Base-by-base conservation (phyloP, 2,113 vertebrate species). In the Hyperoodon ampullatus region DNA sequence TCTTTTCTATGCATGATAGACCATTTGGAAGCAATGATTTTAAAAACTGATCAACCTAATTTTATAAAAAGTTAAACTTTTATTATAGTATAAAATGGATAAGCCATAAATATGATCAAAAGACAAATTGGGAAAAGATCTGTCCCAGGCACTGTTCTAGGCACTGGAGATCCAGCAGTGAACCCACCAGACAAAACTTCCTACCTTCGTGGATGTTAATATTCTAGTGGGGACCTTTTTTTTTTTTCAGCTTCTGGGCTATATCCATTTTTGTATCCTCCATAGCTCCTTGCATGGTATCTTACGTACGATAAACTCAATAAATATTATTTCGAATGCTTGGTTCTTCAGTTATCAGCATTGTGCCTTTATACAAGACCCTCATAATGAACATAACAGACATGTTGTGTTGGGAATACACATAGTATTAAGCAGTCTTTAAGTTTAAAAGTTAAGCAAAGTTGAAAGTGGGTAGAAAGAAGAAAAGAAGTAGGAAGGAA, bases 321-420 rank as follows among this genome's bases (percentile, higher is more conserved):
- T 91, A 93, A 87, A 77, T 88, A 84, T 77, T 92, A n/a, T 93
- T 65, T 28, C 72, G n/a, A 93, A 93, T 55, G 81, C 6, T 92
- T 75, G 19, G 4, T 85, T 94, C 81, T 91, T 82, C 90, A 60
- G 12, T 96, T 95, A 85, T 75, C 53, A 88, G 81, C n/a, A 53
- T 61, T 88, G 39, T 44, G 63, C 3, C 71, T 96, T 91, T 82
- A 53, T 91, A 90, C 10, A 85, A 86, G 6, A 85, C 6, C 28
- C 10, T 95, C 33, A 39, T 72, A 86, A 84, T 81, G 70, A 90
- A 88, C 24, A 71, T 33, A 74, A 23, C 26, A 80, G 9, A 63
- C 14, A 77, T 0, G 1, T 63, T 58, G 3, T 18, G 58, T n/a
- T 85, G 28, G 26, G 6, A 87, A 86, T 33, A 86, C 33, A 82